These are phyloP conservation scores for Pseudomyrmex sp. DNA, from an alignment of 1,140 invertebrate genomes.

Conservation along the genomic window DNA sequence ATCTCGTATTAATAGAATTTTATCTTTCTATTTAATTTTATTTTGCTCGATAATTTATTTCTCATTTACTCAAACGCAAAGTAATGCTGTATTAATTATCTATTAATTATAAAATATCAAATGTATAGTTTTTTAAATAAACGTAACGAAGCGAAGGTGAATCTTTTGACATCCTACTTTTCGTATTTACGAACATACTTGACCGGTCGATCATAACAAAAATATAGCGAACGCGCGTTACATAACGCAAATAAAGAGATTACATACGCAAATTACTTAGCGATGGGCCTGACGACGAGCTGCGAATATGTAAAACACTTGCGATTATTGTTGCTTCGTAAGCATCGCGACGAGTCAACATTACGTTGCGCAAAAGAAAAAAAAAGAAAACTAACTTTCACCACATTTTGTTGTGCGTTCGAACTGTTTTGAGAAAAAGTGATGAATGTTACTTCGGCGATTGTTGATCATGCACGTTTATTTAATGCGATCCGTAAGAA, in stretches of 20 bases:
- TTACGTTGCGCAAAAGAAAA: not conserved
- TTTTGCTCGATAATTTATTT: no score
- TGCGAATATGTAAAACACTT: not conserved
- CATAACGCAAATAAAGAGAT: constrained; percentile 22
- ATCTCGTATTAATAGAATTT: no score
- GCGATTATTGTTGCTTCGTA: not conserved
- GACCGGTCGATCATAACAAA: not conserved
- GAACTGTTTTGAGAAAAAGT: not conserved
- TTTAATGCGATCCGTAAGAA: not conserved
- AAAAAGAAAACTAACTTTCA: not conserved
- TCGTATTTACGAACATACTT: no score
- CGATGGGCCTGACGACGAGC: not conserved
- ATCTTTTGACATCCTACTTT: not conserved
- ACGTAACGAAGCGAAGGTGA: no score
- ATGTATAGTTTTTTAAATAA: no score
- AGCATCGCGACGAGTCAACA: not conserved
- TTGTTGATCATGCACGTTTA: not conserved
- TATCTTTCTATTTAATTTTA: no score
- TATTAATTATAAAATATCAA: no score
- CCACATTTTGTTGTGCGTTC: not conserved
- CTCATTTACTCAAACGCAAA: no score
- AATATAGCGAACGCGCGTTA: not conserved
- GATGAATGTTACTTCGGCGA: not conserved
- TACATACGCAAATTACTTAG: not conserved
- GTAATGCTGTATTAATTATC: no score